Evolutionary conservation across 2,797 vertebrate species (phyloP), one percentile per base, ranked within the genome.

Genomic region (Anomalospiza imberbis): DNA sequence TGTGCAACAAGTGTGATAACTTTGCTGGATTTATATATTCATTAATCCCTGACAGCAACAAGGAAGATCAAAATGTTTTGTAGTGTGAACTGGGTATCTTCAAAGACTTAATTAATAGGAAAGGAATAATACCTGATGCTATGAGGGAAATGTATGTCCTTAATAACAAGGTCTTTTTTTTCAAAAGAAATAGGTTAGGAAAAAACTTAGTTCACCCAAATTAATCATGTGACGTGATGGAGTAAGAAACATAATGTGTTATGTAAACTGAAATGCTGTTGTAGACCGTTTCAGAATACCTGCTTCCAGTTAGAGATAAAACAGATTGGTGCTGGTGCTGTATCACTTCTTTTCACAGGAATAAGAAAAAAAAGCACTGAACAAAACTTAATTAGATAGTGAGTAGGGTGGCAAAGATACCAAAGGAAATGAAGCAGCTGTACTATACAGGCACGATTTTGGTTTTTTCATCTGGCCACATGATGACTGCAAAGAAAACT

Each of bases 391-490:
- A 57, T 12, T 32, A 45, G 20, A 6, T 63, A 25, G 60, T 25
- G 3, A 71, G 45, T 88, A 53, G 20, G 3, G 5, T 54, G 24
- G 17, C 6, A 72, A 79, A 32, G 17, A 57, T n/a, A 58, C 6
- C 20, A 31, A 58, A 48, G 16, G 25, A 75, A 78, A 26, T 7
- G 0, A 71, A 66, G 29, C 73, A 53, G 8, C 42, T 24, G 4
- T 40, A 22, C 13, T n/a, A 21, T 10, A 32, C 9, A 21, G 0
- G 3, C 7, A 19, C 50, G 5, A 20, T 57, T 10, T 22, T 19
- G 16, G 8, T 65, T 45, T 67, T n/a, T 54, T n/a, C 8, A 40
- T 54, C 36, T 44, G 36, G 25, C 38, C 71, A 60, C 17, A 9
- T 6, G 8, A 79, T 61, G 38, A 25, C 26, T 50, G 38, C 20